Evolutionary conservation across 2,113 vertebrate genomes (phyloP), one percentile per base, ranked within the genome.

Genomic region (Ammodytes dubius): DNA sequence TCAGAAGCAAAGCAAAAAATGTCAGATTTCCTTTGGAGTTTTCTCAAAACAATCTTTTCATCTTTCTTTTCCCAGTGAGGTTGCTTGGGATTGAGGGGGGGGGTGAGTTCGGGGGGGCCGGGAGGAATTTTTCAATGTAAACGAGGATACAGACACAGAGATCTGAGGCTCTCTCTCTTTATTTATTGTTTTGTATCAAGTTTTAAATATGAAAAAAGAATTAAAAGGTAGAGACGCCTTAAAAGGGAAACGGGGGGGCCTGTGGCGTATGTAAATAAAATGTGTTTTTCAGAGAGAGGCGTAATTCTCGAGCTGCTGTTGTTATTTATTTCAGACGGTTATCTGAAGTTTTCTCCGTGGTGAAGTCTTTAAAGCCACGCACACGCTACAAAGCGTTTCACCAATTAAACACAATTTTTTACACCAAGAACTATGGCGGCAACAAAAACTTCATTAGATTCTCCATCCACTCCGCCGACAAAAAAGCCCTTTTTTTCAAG

Each of bases 1-100:
- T 97, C 96, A 96, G 96, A 97, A 96, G 96, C 97, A 97, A 97
- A 27, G 96, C 96, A 96, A 97, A 94, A 96, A 97, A 97, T 95
- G 96, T 97, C 95, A 96, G 95, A 96, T 97, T 96, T 96, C 95
- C 94, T 96, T 97, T 95, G 94, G 96, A 96, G 86, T 91, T 93
- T 27, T 87, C 85, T 88, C 82, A 88, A 88, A 89, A 92, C 91
- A 94, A 95, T 95, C 93, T 93, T 95, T 95, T 94, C 89, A 92
- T 91, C 94, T 95, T 89, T 27, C 27, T 27, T 76, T 90, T 92
- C 83, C 84, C 79, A 70, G 73, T 76, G 90, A 88, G 81, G 83
- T 92, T 78, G 80, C 77, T 74, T 83, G 80, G 45, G 80, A 85
- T 47, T 76, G 61, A 58, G 37, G 74, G 46, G 43, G 47, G 57